Conservation (phyloP, 1,140 invertebrate genomes). For the Drosophila sucinea region DNA sequence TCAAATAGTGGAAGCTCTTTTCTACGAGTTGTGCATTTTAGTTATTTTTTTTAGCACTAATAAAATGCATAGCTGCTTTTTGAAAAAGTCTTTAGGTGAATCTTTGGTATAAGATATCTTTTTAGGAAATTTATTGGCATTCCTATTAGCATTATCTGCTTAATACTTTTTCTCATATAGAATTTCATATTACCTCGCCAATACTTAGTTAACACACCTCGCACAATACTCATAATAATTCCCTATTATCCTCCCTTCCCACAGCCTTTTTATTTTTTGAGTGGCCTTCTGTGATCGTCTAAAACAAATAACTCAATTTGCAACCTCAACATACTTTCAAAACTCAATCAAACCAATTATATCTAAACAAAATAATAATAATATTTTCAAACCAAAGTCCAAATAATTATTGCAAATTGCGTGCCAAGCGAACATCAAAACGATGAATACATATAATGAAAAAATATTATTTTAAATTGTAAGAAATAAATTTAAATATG, state of each 20-base stretch:
- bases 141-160: no score
- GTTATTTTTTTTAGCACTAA: no score
- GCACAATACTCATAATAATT: background rate
- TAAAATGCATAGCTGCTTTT: no score
- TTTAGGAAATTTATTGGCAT: no score
- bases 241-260: background rate
- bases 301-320: constrained; percentile 54
- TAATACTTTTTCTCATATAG: no score
- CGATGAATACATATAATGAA: constrained; percentile 27
- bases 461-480: constrained; percentile 57
- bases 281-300: background rate
- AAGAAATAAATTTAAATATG: constrained; percentile 72
- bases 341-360: constrained; percentile 46
- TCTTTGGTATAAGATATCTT: no score
- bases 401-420: constrained; percentile 67
- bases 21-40: no score
- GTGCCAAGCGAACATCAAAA: constrained; percentile 53
- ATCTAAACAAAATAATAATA: constrained; percentile 52
- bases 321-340: constrained; percentile 47
- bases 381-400: constrained; percentile 46
- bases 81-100: no score
- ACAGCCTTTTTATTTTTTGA: background rate
- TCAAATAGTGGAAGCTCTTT: no score
- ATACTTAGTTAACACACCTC: background rate
- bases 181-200: no score